Evolutionary conservation across 2,113 vertebrate species (phyloP), one percentile per base, ranked within the genome.

Genomic region (Murina feae): DNA sequence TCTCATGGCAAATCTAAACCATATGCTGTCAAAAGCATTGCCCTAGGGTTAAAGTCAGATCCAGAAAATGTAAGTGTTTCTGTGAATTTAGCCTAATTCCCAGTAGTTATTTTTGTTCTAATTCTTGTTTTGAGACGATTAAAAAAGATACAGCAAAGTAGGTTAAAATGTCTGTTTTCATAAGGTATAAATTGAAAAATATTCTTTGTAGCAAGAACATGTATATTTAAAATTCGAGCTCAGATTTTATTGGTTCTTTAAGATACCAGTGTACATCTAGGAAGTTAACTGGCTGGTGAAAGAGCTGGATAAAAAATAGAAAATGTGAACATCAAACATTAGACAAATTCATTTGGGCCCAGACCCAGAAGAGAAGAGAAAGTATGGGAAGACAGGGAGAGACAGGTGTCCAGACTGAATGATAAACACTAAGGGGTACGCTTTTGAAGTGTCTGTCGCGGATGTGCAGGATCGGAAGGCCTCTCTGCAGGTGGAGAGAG

Each of bases 1-100:
- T 82, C 37, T 86, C 83, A 71, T 91, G 93, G 79, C 93, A 96
- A 93, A 96, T 96, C 55, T 47, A 87, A 96, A 93, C 65, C 75
- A 89, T 83, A 95, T 92, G 69, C 65, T 93, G 11, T 94, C 69
- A 95, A 94, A 90, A 69, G 9, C 30, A 69, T 82, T 84, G 68
- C 83, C 86, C 44, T 30, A 35, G 25, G 55, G 49, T 86, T 89
- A 96, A 42, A 94, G 78, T 90, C 63, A 65, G 37, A 93, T 89
- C 42, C 37, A 78, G 47, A 90, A 93, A 94, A 92, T 93, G 71
- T 86, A 88, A 79, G 69, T 91, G 74, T 86, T 94, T 91, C 49
- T n/a, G 74, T 82, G 76, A 82, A 95, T 93, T 95, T 74, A 89
- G 75, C 55, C 47, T 92, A 93, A 96, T 88, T 93, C 78, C 82